Evolutionary conservation across 2,888 invertebrate species (phyloP), one percentile per base, ranked within the genome.

Genomic region (Philopedon plagiatum): DNA sequence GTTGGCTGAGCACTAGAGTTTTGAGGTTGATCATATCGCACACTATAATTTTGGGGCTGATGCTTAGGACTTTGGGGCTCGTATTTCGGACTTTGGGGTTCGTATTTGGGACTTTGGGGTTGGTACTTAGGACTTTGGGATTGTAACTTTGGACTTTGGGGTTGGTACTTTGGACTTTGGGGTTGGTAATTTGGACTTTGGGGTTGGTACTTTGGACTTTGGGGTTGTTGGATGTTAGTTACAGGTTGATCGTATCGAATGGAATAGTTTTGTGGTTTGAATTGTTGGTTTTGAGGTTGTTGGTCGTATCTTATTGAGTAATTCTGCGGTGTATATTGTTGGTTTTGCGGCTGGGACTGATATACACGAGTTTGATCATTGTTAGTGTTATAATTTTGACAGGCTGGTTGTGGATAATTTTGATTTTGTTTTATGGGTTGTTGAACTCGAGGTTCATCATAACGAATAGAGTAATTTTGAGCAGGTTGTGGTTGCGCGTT

Each of bases 391-490:
- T 77, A 76, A 62, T 76, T 77, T 62, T 71, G 68, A 46, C 74
- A 74, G 5, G 5, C 13, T 23, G 54, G 41, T 49, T 62, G 62
- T 19, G n/a, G 49, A 32, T 49, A 13, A 32, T 23, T 37, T 34
- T 66, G 58, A 58, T 66, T 54, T 13, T 49, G 26, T 4, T 69
- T 64, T 7, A 29, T 15, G 21, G 37, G 26, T 41, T 61, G 62
- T n/a, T 46, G 46, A 37, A 15, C 34, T 56, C 62, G 71, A 21
- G 75, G 71, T 54, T 77, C 74, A 18, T 78, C 77, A 64, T 72
- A 75, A n/a, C 61, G 63, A 54, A 71, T 71, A 37, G 67, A 76
- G 66, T 76, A 75, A 34, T 76, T 75, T 37, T 70, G 69, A 46
- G 74, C 49, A 11, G 32, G 54, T 69, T 29, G 29, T 21, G 18